These are phyloP conservation scores for Athetis lepigone DNA, from an alignment of 2,888 invertebrate genomes.

Conservation along the genomic window DNA sequence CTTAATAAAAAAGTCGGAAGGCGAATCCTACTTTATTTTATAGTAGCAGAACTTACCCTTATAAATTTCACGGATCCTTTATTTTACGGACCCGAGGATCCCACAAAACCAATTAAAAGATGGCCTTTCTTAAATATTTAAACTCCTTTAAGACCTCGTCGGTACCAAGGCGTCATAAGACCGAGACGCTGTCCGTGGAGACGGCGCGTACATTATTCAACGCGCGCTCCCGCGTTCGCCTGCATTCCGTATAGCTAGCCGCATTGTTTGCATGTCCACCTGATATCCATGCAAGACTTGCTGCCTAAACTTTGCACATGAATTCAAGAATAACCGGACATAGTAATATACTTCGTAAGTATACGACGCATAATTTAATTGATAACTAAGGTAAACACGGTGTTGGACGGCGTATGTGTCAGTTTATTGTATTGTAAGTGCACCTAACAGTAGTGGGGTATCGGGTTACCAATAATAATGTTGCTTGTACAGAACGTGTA, in stretches of 20 bases:
- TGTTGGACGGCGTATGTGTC: slow-evolving; percentile 35
- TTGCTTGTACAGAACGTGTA: slow-evolving; percentile 37
- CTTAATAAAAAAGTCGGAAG: slow-evolving; percentile 47
- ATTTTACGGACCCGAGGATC: slow-evolving; percentile 50
- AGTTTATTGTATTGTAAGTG: slow-evolving; percentile 44
- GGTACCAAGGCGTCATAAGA: slow-evolving; percentile 72
- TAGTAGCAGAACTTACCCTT: slow-evolving; percentile 46
- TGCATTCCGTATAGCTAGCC: slow-evolving; percentile 75
- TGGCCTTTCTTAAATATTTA: slow-evolving; percentile 63
- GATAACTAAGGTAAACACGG: slow-evolving; percentile 47
- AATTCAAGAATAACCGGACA: slow-evolving; percentile 66
- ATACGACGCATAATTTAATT: slow-evolving; percentile 52
- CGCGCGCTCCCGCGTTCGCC: slow-evolving; percentile 72
- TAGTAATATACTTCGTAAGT: slow-evolving; percentile 42
- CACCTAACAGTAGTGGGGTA: slow-evolving; percentile 29
- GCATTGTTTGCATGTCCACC: slow-evolving; percentile 78
- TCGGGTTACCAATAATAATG: slow-evolving; percentile 49
- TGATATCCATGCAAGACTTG: slow-evolving; percentile 70
- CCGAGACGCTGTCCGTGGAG: slow-evolving; percentile 71
- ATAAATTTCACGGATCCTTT: slow-evolving; percentile 54
- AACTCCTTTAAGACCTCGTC: slow-evolving; percentile 59
- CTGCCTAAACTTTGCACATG: slow-evolving; percentile 67
- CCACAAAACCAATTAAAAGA: slow-evolving; percentile 59
- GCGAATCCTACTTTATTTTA: slow-evolving; percentile 49
- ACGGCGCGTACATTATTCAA: slow-evolving; percentile 82